Evolutionary conservation across 2,888 invertebrate genomes (phyloP), one percentile per base, ranked within the genome.

Genomic region (Zonitis immaculata): DNA sequence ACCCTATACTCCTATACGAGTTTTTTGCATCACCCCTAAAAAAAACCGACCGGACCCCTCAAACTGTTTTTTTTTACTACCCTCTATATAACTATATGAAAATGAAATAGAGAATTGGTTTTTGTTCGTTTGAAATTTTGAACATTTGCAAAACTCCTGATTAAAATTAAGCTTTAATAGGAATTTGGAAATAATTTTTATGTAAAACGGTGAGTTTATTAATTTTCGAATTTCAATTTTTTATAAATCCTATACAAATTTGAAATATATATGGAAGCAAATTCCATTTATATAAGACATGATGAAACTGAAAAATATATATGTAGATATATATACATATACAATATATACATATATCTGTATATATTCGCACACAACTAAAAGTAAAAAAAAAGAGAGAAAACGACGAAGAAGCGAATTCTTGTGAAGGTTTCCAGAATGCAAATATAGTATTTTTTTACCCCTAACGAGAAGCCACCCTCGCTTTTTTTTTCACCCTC

Each of bases 391-490:
- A n/a, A n/a, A n/a, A n/a, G n/a, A n/a, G n/a, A n/a, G n/a, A n/a
- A n/a, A n/a, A n/a, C n/a, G n/a, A n/a, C n/a, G n/a, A n/a, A 63
- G 57, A 57, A 61, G 58, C 62, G 60, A 68, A 70, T 72, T 73
- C 70, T 68, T 66, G 65, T 65, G 64, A 68, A 69, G 65, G 68
- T 70, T 25, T 71, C 66, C 64, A 73, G 73, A 75, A 75, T 75
- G 75, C 75, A 75, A 75, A 75, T 75, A 73, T 73, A 72, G 73
- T 74, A 72, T 75, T 75, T 75, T 73, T 32, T 74, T 74, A 73
- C 71, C 74, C 75, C 74, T 74, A 75, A 74, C 75, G n/a, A n/a
- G 74, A 75, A 74, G 74, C 70, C 72, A 75, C 75, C 75, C 75
- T 75, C 74, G 74, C 73, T n/a, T n/a, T 73, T 73, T 74, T 73